Percentiles rank a stretch among this genome's conserved stretches.
Conservation (phyloP, 2,888 invertebrate species). For the Sisyra nigra region DNA sequence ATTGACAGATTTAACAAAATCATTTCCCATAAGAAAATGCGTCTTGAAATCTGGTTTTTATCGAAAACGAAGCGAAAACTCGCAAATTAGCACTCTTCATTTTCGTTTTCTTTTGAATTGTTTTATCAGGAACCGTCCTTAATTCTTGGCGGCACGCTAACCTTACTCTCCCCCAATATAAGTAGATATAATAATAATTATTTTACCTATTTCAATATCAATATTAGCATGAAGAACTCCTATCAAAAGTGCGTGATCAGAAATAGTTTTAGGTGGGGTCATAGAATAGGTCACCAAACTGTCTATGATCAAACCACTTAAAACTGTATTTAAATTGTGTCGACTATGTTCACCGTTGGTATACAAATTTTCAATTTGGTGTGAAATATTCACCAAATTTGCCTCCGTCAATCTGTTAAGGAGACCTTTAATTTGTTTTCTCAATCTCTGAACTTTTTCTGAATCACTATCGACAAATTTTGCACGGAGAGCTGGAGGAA, state of each 20-base stretch:
- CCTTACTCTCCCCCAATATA: too few relatives aligned
- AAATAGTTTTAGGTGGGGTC: conserved; percentile 58
- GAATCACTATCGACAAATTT: conserved; percentile 30
- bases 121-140: too few relatives aligned
- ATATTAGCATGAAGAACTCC: conserved; percentile 78
- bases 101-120: too few relatives aligned
- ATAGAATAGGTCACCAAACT: conserved; percentile 43
- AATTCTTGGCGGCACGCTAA: too few relatives aligned
- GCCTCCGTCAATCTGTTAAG: conserved; percentile 75
- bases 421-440: conserved; percentile 71
- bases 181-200: not conserved
- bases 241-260: conserved; percentile 72
- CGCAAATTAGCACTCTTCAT: too few relatives aligned
- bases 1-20: too few relatives aligned
- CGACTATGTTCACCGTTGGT: conserved; percentile 47
- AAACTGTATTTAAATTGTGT: conserved; percentile 64
- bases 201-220: conserved; percentile 70
- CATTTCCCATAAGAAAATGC: too few relatives aligned
- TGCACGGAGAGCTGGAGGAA: conserved; percentile 68
- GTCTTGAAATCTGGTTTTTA: too few relatives aligned
- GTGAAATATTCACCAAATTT: conserved; percentile 71
- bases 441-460: conserved; percentile 47
- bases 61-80: too few relatives aligned
- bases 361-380: conserved; percentile 65
- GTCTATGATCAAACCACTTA: conserved; percentile 53